These are phyloP conservation scores for Lymantria monacha DNA, from an alignment of 2,888 invertebrate genomes.

Conservation along the genomic window DNA sequence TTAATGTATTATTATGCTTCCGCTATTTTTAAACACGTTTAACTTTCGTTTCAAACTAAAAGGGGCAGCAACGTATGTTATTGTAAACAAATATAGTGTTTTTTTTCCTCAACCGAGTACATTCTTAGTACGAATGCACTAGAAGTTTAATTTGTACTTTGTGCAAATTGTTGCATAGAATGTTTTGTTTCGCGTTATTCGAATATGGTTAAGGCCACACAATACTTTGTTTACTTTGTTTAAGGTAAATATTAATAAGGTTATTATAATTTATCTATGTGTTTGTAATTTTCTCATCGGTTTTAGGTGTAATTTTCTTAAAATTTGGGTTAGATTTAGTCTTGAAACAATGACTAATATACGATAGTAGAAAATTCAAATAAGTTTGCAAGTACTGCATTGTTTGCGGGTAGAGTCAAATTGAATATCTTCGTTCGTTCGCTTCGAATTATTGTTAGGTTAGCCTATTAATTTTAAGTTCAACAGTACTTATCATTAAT, in stretches of 20 bases:
- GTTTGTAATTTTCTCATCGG: too few species aligned
- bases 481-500: too few species aligned
- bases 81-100: neutral
- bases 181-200: neutral
- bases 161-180: neutral
- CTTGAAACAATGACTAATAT: neutral
- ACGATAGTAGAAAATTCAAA: neutral
- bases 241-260: neutral
- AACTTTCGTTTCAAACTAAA: neutral
- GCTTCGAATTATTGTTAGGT: too few species aligned
- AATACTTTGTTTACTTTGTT: neutral
- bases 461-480: too few species aligned
- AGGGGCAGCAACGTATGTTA: neutral
- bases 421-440: too few species aligned
- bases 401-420: too few species aligned
- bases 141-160: neutral
- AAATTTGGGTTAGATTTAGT: neutral
- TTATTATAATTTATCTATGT: neutral
- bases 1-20: conserved; percentile 2
- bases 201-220: neutral
- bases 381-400: neutral
- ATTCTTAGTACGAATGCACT: conserved; percentile 42
- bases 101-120: conserved; percentile 13
- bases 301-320: too few species aligned
- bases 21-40: conserved; percentile 1